phyloP scores from a whole-genome alignment of 2,797 vertebrate species.

The Oreortyx pictus region DNA sequence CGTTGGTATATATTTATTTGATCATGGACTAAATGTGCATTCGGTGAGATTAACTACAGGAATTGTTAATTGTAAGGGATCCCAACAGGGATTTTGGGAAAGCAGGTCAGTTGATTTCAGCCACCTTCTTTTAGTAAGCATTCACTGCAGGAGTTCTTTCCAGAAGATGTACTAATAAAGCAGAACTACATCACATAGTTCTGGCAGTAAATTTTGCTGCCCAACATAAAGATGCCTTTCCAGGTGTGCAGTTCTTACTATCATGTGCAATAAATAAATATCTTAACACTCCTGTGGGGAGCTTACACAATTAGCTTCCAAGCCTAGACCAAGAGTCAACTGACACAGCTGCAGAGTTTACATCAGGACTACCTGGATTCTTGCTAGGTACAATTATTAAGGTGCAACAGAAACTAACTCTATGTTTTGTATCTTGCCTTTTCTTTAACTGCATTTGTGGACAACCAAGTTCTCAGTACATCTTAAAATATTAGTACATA shows the following conservation, averaged over 20 bases:
- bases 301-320: not conserved
- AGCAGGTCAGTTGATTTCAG: not conserved
- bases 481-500: not conserved
- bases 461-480: not conserved
- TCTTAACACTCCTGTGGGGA: rapidly evolving
- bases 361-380: not conserved
- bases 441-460: not conserved
- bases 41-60: not conserved
- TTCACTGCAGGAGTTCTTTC: not conserved
- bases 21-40: not conserved
- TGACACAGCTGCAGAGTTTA: not conserved
- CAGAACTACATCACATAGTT: not conserved
- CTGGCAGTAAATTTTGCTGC: not conserved
- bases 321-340: not conserved
- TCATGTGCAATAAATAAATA: not conserved
- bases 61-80: not conserved
- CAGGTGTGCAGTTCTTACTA: not conserved
- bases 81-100: not conserved
- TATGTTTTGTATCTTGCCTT: not conserved
- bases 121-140: not conserved
- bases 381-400: not conserved
- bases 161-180: not conserved
- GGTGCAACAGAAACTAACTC: not conserved
- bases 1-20: not conserved
- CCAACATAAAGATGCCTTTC: not conserved